A percentile compares a stretch with the other conserved stretches of the same genome.
phyloP scores from a whole-genome alignment of 2,113 vertebrate species.

The Cebus imitator region DNA sequence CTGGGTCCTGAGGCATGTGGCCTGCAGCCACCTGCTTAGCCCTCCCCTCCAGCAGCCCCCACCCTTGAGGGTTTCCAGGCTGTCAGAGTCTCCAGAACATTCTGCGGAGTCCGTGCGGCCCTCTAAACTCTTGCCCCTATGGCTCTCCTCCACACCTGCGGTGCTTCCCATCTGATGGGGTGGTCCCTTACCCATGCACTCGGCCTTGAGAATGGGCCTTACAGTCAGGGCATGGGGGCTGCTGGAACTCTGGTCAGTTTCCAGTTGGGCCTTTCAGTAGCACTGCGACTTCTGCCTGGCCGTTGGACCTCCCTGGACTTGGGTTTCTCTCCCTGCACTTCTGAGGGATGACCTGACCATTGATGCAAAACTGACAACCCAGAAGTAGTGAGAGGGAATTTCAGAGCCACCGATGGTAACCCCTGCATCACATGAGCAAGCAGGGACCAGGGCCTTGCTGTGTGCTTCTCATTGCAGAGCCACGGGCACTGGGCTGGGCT shows the following conservation, averaged over 20 bases:
- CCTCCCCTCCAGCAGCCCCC: no score
- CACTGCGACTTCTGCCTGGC: not conserved
- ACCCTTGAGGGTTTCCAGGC: not conserved
- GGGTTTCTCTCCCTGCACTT: not conserved
- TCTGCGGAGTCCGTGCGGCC: not conserved
- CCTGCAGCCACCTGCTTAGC: not conserved
- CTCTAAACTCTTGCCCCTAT: not conserved
- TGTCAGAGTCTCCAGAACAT: not conserved
- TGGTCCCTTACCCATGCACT: accelerated
- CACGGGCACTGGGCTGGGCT: not conserved
- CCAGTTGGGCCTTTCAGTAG: not conserved
- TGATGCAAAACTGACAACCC: not conserved
- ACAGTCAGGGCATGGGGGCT: not conserved
- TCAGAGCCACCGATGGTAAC: not conserved
- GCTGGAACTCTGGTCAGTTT: not conserved
- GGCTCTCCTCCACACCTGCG: not conserved
- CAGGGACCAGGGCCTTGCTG: not conserved
- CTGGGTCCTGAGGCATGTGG: not conserved
- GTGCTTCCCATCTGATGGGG: not conserved
- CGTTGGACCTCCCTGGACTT: not conserved
- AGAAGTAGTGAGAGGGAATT: not conserved
- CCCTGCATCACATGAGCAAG: not conserved
- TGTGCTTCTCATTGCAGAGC: not conserved
- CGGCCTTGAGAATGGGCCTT: not conserved
- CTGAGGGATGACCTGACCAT: not conserved